Evolutionary conservation across 2,113 vertebrate species (phyloP).

Genomic region (Apeltes quadracus): DNA sequence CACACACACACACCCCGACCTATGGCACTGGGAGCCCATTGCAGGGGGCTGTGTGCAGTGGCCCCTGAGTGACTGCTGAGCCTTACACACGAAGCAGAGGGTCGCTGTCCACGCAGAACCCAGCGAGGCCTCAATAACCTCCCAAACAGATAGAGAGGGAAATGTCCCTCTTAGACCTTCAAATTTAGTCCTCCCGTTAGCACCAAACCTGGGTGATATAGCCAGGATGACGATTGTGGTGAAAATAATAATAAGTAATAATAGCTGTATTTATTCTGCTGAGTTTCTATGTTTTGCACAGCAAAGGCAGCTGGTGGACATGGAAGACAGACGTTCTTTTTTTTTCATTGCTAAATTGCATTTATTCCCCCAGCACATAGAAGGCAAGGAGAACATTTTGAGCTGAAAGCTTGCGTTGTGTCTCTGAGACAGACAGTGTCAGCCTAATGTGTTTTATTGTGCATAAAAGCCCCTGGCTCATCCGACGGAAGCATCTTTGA

Average conservation of each 20-base stretch:
- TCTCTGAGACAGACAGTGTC: conserved; percentile 61
- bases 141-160: conserved; percentile 69
- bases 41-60: conserved; percentile 39
- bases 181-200: conserved; percentile 80
- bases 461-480: conserved; percentile 38
- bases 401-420: conserved; percentile 17
- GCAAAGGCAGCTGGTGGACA: conserved; percentile 96
- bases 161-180: conserved; percentile 84
- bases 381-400: conserved; percentile 51
- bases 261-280: conserved; percentile 95
- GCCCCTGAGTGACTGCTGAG: conserved; percentile 79
- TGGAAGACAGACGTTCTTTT: conserved; percentile 77
- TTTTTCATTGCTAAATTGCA: conserved; percentile 70
- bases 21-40: conserved; percentile 65
- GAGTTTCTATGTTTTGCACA: conserved; percentile 97
- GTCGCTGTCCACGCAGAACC: conserved; percentile 72
- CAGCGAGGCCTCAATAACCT: conserved; percentile 13
- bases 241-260: conserved; percentile 85
- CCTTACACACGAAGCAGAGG: conserved; percentile 87
- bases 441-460: conserved; percentile 45
- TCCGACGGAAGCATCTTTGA: conserved; percentile 34
- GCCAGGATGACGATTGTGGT: conserved; percentile 64
- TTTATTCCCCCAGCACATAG: conserved; percentile 53
- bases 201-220: conserved; percentile 58
- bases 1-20: no score